Evolutionary conservation across 1,140 invertebrate genomes (phyloP).

Genomic region (Lepidotrigona ventralis): DNA sequence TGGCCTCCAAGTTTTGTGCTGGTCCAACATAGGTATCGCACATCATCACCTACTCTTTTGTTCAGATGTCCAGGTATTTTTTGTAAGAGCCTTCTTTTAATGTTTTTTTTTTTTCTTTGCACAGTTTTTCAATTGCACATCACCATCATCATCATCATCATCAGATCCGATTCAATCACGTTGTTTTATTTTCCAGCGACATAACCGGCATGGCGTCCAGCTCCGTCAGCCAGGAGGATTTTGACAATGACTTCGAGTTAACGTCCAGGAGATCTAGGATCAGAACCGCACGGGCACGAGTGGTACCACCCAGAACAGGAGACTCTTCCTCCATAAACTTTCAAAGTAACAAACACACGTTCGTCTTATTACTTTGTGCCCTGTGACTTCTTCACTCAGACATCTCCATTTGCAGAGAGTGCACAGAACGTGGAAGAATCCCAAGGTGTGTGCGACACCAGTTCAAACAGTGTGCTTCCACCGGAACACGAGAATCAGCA

Average conservation of each 20-base stretch:
- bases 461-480: conserved; percentile 64
- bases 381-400: background rate
- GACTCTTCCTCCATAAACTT: conserved; percentile 68
- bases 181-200: conserved; percentile 57
- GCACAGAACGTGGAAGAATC: conserved; percentile 66
- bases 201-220: conserved; percentile 83
- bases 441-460: conserved; percentile 67
- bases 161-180: background rate
- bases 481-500: conserved; percentile 67
- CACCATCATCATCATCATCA: background rate
- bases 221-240: conserved; percentile 85
- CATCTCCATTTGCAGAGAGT: conserved; percentile 62
- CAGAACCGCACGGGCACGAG: conserved; percentile 80
- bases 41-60: conserved; percentile 66
- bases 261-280: conserved; percentile 81
- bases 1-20: conserved; percentile 56
- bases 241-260: conserved; percentile 83
- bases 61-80: conserved; percentile 75
- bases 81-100: conserved; percentile 67
- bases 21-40: conserved; percentile 59
- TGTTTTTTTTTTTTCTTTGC: conserved; percentile 41
- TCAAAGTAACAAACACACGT: conserved; percentile 60
- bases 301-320: conserved; percentile 77
- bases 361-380: background rate
- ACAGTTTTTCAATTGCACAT: background rate